Evolutionary conservation across 23 tunicate genomes (phyloP), one percentile per base, ranked within the genome.

Genomic region (Halocynthia roretzi): DNA sequence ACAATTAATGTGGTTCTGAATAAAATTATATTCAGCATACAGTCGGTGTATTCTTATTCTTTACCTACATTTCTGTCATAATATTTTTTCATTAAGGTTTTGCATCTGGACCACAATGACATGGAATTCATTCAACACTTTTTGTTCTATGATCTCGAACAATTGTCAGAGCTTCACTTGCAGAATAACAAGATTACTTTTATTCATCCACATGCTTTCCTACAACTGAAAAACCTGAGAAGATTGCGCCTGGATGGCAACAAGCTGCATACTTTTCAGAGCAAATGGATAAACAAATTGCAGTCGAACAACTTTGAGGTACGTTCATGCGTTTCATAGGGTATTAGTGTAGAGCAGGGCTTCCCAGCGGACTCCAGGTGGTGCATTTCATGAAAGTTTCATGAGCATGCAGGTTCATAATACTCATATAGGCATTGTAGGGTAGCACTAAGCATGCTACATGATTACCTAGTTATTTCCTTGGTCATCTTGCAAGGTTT

Each of bases 141-240:
- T 83, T 80, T 96, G 15, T 84, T 96, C 54, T 96, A 96, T 72
- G 96, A 96, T 76, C 57, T 96, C 71, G 88, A 85, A 53, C 75
- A 89, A 56, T 54, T 96, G 70, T 73, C 82, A 18, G 91, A 84
- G 12, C 72, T 96, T 14, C 61, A 89, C 68, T 77, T 96, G 40
- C 75, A 67, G 50, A 67, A 85, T 75, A 96, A 96, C 76, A 49
- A 68, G 20, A 85, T 96, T 48, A 50, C 84, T 7, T 89, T 96
- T 56, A 83, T 96, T 76, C 99, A 96, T 62, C 84, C 99, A 21
- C 96, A 96, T 79, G 99, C 99, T 2, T 96, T 96, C 77, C n/a
- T 67, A 48, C 88, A 90, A 54, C 71, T 89, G 48, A 81, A 85
- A 54, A 89, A 80, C 8, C 66, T 96, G 68, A 76, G 68, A 60